Evolutionary conservation across 30 jellyfish, hydroid and myxozoan species (phyloP), one percentile per base, ranked within the genome.

Genomic region (Phacellophora camtschatica): DNA sequence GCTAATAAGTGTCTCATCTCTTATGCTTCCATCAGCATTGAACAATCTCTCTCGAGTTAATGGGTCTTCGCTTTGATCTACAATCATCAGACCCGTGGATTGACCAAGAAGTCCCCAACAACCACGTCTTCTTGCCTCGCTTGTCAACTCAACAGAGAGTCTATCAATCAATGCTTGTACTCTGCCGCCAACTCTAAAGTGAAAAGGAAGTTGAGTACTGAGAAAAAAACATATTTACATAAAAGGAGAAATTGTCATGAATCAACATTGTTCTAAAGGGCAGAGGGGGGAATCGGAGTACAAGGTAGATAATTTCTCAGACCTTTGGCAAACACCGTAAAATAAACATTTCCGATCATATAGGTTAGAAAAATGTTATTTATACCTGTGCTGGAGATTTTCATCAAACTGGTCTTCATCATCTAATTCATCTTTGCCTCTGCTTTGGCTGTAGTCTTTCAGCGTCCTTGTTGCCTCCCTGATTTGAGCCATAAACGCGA

Each of bases 71-170:
- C 53, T 48, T 18, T 65, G 64, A 55, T 81, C 93, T 28, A 92
- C 86, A 71, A 85, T 48, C 72, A 92, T 32, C 12, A 85, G 96
- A 27, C 98, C 98, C 29, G 89, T 63, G 7, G 76, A 67, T 31
- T 92, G 96, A 4, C 96, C 93, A 27, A 92, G 94, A 43, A 92
- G 81, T 22, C 98, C 96, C 88, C 95, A 74, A 39, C 95, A 92
- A 18, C 98, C 98, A 4, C 98, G 79, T 20, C 98, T 58, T 61
- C 92, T 92, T 27, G 98, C 87, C 48, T 92, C 98, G 23, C 94
- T 82, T 22, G 96, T 81, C 8, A 92, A 48, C 46, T 92, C 96
- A 27, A 75, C 86, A 3, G 96, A 62, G 23, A 92, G 77, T 13
- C 90, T 65, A 7, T 84, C 94, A 34, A 84, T 16, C 61, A 90